phyloP scores from a whole-genome alignment of 2,113 vertebrate species.

The Rhinogobius similis region DNA sequence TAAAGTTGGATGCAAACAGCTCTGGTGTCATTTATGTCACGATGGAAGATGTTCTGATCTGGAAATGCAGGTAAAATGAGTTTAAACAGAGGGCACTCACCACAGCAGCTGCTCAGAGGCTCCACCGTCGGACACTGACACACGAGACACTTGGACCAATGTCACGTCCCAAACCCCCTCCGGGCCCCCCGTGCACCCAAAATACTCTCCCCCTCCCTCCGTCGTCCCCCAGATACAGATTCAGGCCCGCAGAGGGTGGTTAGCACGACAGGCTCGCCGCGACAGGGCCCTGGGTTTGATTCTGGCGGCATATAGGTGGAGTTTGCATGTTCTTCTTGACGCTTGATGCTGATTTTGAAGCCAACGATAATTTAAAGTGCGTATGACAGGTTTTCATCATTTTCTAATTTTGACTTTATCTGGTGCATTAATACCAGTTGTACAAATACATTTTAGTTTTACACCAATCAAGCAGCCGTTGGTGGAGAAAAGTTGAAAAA shows the following conservation, averaged over 20 bases:
- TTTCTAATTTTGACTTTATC: too few relatives aligned
- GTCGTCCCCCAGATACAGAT: slow-evolving; percentile 48
- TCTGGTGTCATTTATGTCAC: not conserved
- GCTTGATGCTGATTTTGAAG: too few relatives aligned
- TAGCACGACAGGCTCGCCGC: not conserved
- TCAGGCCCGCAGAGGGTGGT: slow-evolving; percentile 25
- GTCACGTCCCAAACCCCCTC: slow-evolving; percentile 28
- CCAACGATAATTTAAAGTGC: too few relatives aligned
- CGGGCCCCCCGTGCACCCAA: slow-evolving; percentile 48
- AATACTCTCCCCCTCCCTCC: slow-evolving; percentile 55
- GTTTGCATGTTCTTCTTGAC: too few relatives aligned
- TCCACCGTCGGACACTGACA: slow-evolving; percentile 61
- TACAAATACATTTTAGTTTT: too few relatives aligned
- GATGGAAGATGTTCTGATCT: not conserved
- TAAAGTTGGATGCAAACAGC: too few relatives aligned
- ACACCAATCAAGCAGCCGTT: too few relatives aligned
- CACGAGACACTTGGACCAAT: slow-evolving; percentile 52
- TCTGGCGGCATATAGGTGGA: too few relatives aligned
- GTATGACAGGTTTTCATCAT: too few relatives aligned
- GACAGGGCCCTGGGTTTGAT: not conserved
- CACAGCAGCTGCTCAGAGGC: slow-evolving; percentile 67
- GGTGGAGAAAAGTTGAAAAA: too few relatives aligned
- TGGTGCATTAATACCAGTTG: too few relatives aligned
- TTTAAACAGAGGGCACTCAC: slow-evolving; percentile 65
- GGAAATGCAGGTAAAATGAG: slow-evolving; percentile 14